Base-by-base conservation (phyloP, 1,140 invertebrate genomes). In the Coptotermes formosanus region DNA sequence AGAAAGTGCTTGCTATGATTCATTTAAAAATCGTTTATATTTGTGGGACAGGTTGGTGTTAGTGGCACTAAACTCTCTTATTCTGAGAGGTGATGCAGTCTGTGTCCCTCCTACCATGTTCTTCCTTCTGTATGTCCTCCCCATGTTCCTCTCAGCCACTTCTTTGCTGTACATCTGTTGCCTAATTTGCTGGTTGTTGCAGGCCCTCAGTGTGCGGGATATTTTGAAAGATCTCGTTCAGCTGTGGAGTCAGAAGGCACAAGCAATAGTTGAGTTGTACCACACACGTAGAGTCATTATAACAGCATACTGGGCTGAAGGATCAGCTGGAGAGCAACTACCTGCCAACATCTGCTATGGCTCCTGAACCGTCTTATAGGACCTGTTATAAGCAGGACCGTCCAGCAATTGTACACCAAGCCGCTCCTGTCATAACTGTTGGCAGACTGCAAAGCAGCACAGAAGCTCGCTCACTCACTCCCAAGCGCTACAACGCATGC, bases 141-240 rank as follows among this genome's bases (percentile, higher is more conserved):
- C 12, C 45, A 8, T 48, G 12, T 6, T 48, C 45, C 45, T 48
- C n/a, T 48, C 45, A 8, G 6, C 12, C 45, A 8, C 45, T 48
- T 48, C 45, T 8, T 6, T 12, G 45, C 45, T 12, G 6, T 48
- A 12, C 12, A 48, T 48, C 6, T 64, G 59, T 64, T 25, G 25
- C 19, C 4, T 64, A 64, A 64, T 25, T 30, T n/a, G 3, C 38
- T 55, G 59, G 14, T 86, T 0, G 83, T 0, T 91, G 44, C 88
- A 95, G 93, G 92, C 91, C 44, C 92, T 97, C 69, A 96, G 93
- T 85, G 95, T 98, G 0, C 94, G 92, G 21, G 96, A 99, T 90
- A 95, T 97, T 91, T 98, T 96, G 12, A 96, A 96, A 90, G 95
- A 98, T 87, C 90, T 99, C 43, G 88, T 98, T 19, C 96, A 98